Percentiles rank a stretch among this genome's conserved stretches.
Conservation (phyloP, 1,140 invertebrate genomes). For the Cydia strobilella region DNA sequence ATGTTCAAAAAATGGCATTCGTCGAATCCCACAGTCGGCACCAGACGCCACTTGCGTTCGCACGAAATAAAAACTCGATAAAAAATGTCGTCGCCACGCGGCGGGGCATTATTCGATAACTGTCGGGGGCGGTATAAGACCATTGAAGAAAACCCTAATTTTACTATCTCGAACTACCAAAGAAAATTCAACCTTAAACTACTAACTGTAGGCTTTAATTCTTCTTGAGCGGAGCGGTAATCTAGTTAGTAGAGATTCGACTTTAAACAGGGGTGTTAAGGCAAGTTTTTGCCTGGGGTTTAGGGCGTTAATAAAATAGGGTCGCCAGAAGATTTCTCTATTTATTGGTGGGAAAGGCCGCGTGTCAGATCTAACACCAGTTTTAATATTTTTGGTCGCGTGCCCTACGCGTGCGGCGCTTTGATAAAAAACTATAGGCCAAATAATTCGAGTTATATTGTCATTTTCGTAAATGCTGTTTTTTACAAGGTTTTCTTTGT, state of each 20-base stretch:
- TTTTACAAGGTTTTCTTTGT: constrained; percentile 49
- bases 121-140: constrained; percentile 74
- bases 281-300: constrained; percentile 22
- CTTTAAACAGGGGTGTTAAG: constrained; percentile 17
- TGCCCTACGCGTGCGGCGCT: constrained; percentile 63
- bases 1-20: constrained; percentile 28
- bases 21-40: constrained; percentile 47
- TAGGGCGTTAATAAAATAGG: constrained; percentile 43
- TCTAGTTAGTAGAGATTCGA: constrained; percentile 34
- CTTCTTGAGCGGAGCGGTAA: constrained; percentile 5
- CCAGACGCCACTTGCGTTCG: constrained; percentile 72
- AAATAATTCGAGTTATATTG: constrained; percentile 76
- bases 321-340: constrained; percentile 68
- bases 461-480: constrained; percentile 69
- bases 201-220: constrained; percentile 33
- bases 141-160: constrained; percentile 70
- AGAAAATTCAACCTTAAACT: constrained; percentile 41
- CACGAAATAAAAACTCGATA: constrained; percentile 74
- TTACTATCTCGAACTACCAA: constrained; percentile 38
- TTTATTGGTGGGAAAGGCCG: constrained; percentile 78
- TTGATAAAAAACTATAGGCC: constrained; percentile 76
- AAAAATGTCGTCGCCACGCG: constrained; percentile 70
- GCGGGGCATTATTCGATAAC: constrained; percentile 76
- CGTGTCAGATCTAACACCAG: constrained; percentile 79
- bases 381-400: constrained; percentile 77